Evolutionary conservation across 2,797 vertebrate genomes (phyloP).

Genomic region (Carcharodon carcharias): DNA sequence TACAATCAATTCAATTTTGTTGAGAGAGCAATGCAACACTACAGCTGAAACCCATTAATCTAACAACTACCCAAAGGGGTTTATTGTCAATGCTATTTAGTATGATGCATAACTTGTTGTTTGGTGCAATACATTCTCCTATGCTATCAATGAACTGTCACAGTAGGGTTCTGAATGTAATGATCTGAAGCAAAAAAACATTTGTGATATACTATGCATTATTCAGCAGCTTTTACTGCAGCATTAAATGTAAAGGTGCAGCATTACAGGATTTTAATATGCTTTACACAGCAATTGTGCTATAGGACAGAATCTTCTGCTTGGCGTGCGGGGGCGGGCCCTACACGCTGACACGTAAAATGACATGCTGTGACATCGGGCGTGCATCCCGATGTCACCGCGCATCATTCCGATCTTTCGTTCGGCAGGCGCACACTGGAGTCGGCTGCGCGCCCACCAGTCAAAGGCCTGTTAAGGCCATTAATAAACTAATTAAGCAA

Average conservation of each 20-base stretch:
- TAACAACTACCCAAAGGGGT: conserved; percentile 38
- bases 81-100: conserved; percentile 41
- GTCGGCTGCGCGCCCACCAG: too few species aligned
- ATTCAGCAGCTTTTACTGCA: neutral
- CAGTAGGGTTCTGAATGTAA: neutral
- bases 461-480: too few species aligned
- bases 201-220: neutral
- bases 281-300: conserved; percentile 6
- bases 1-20: conserved; percentile 44
- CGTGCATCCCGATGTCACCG: too few species aligned
- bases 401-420: too few species aligned
- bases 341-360: too few species aligned
- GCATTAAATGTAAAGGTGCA: neutral
- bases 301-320: too few species aligned
- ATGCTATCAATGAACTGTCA: neutral
- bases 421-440: too few species aligned
- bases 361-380: too few species aligned
- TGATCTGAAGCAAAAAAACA: conserved; percentile 15
- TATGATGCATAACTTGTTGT: conserved; percentile 41
- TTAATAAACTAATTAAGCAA: too few species aligned
- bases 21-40: conserved; percentile 42
- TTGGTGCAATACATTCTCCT: conserved; percentile 17
- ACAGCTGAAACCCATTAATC: conserved; percentile 43
- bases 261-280: too few species aligned
- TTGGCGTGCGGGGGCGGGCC: too few species aligned